These are phyloP conservation scores for Neuroterus valhalla DNA, from an alignment of 1,140 invertebrate species.

Conservation along the genomic window DNA sequence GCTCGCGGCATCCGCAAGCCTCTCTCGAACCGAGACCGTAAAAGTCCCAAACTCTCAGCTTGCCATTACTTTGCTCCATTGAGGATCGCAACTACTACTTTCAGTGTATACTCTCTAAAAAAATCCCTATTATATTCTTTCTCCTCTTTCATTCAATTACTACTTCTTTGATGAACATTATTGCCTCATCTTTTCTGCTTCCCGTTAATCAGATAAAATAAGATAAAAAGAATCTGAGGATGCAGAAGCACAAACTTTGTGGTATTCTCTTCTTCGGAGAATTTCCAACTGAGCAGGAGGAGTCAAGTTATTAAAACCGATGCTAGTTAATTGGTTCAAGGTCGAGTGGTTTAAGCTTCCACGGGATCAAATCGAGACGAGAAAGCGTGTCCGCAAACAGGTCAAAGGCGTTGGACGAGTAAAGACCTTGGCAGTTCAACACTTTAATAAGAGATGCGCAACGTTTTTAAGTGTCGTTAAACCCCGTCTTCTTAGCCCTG, in stretches of 20 bases:
- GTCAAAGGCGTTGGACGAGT: background rate
- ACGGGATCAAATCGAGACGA: constrained; percentile 32
- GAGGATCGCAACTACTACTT: constrained; percentile 5
- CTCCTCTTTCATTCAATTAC: background rate
- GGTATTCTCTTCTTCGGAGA: too few relatives aligned
- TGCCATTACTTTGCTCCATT: constrained; percentile 21
- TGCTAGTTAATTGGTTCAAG: constrained; percentile 52
- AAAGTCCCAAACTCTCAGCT: constrained; percentile 67
- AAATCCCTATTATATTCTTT: background rate
- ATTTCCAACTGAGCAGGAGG: too few relatives aligned
- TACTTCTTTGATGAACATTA: background rate
- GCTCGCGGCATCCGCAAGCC: constrained; percentile 71
- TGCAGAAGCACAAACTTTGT: too few relatives aligned
- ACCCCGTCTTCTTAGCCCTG: background rate
- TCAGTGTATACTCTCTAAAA: constrained; percentile 2
- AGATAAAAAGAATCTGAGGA: too few relatives aligned
- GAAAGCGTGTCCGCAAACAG: background rate
- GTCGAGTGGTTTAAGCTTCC: constrained; percentile 47
- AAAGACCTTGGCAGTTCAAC: too few relatives aligned
- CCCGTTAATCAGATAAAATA: too few relatives aligned
- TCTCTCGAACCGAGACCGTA: constrained; percentile 66
- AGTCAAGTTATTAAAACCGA: background rate
- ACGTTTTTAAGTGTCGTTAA: background rate
- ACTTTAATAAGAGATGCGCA: background rate
- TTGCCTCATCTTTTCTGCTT: background rate